Base-by-base conservation (phyloP, 2,113 vertebrate species). In the Channa maculata region DNA sequence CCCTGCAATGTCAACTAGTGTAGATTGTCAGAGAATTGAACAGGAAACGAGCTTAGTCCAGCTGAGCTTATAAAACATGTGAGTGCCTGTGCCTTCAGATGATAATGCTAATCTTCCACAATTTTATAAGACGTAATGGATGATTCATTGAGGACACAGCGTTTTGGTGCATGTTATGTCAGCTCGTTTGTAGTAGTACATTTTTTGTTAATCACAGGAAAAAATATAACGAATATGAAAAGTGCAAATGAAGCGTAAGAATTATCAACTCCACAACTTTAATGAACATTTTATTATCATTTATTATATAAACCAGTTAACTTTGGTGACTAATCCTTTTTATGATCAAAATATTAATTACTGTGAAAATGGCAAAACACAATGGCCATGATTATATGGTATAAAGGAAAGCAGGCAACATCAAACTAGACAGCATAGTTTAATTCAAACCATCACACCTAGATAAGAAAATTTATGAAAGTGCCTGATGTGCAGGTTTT, bases 1-100 rank as follows among this genome's bases (percentile, higher is more conserved):
- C 87, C 94, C 44, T 99, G 97, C 66, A 94, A 89, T 9, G 90
- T 99, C 45, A 96, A 97, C 70, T 98, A 93, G 91, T 1, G 46
- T 3, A 38, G 12, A 48, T n/a, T 8, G 14, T 50, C 6, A 24
- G 3, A 45, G 14, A 46, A 24, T 10, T 9, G 33, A 52, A 41
- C n/a, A 52, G 48, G 13, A 67, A 11, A 50, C 37, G 39, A 15
- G 34, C 67, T 33, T n/a, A 24, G 24, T 75, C 8, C 12, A 33
- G 12, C 50, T 5, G 62, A 79, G 58, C 14, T 70, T 10, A 24
- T 6, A 44, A 41, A 5, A 39, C 11, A 52, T 54, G 38, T 52
- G 34, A 64, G 36, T 68, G 45, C 37, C 68, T 71, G 5, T 59
- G 51, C 9, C 43, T 57, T 13, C 10, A 65, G 5, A 39, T 61